Percentiles rank a stretch among this genome's conserved stretches.
Conservation (phyloP, 2,113 vertebrate species). For the Thomomys bottae region DNA sequence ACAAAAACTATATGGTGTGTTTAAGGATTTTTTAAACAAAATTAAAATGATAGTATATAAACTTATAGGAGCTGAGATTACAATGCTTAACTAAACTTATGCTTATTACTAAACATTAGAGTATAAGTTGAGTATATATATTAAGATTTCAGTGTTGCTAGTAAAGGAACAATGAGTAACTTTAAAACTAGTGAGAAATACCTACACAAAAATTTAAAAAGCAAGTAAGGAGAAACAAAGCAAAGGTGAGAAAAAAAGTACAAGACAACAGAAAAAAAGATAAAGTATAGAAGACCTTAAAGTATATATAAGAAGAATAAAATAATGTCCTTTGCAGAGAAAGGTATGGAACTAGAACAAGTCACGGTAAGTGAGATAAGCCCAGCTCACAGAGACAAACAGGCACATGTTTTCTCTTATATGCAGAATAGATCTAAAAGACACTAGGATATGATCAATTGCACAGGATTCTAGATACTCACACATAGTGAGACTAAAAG, state of each 20-base stretch:
- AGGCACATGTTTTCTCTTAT: no score
- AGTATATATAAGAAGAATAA: neutral
- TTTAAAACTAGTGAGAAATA: neutral
- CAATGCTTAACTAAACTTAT: neutral
- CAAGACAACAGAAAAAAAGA: constrained; percentile 7
- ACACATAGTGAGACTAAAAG: no score
- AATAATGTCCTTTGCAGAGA: no score
- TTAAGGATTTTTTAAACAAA: neutral
- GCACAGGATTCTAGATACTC: no score
- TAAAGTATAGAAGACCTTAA: neutral
- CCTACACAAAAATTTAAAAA: neutral
- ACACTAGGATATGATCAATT: no score
- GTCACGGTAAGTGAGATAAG: no score
- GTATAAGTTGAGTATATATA: neutral
- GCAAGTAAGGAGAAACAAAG: neutral
- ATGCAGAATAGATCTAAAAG: no score
- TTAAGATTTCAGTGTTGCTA: constrained; percentile 13
- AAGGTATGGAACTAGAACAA: no score
- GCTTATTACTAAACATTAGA: neutral
- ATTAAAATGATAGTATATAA: constrained; percentile 3
- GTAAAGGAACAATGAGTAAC: neutral
- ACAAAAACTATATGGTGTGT: neutral
- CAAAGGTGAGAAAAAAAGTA: neutral
- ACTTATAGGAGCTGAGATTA: neutral
- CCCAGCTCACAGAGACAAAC: no score